A percentile compares a stretch with the other conserved stretches of the same genome.
Conservation (phyloP, 53 echinoderm and acorn worm species). For the Holothuria leucospilota region DNA sequence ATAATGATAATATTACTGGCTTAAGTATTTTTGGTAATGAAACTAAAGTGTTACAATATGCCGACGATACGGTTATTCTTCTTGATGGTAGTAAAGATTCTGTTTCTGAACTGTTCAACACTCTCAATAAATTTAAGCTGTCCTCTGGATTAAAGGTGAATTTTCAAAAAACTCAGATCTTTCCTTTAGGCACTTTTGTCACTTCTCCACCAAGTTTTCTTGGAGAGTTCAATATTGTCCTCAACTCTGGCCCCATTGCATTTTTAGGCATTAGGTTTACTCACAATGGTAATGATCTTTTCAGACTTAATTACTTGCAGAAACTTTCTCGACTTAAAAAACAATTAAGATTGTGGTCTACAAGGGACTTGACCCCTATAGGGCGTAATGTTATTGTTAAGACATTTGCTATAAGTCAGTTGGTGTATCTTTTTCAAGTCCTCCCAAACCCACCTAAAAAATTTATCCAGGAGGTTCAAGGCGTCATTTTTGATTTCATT, state of each 20-base stretch:
- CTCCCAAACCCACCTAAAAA: no score
- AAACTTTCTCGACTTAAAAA: not conserved
- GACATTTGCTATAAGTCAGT: conserved; percentile 14
- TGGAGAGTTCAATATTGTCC: not conserved
- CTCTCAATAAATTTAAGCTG: conserved; percentile 5
- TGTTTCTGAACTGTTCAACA: not conserved
- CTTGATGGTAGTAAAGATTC: conserved; percentile 36
- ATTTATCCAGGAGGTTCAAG: no score
- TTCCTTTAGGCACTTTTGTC: no score
- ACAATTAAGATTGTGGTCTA: no score
- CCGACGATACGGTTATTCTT: no score
- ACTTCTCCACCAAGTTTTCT: not conserved
- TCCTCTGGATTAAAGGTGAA: conserved; percentile 18
- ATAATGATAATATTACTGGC: conserved; percentile 26
- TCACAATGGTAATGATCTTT: conserved; percentile 20
- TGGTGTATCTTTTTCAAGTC: no score
- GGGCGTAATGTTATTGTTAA: no score
- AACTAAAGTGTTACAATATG: no score
- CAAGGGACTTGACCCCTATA: no score
- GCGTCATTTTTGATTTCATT: no score
- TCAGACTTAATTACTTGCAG: no score
- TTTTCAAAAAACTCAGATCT: no score
- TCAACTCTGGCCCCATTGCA: not conserved
- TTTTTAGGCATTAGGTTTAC: not conserved
- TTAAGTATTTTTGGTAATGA: not conserved